phyloP scores from a whole-genome alignment of 1,140 invertebrate species.

The Ceratosolen fusciceps region DNA sequence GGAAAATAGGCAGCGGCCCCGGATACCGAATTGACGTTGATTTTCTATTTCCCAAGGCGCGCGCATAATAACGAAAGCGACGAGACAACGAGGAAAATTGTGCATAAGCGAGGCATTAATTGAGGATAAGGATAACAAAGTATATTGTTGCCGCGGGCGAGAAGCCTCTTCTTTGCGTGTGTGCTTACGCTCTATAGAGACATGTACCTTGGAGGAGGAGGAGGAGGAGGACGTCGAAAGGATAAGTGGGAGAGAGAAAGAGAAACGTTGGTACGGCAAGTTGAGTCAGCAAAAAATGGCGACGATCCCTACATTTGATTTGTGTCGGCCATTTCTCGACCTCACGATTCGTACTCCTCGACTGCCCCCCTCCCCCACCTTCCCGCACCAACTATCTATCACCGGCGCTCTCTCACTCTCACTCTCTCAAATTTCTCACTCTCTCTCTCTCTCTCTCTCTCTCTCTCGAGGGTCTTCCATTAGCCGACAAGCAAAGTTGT shows the following conservation, averaged over 20 bases:
- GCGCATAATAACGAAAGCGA: neutral
- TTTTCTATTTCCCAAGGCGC: slow-evolving; percentile 12
- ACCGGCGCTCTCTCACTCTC: neutral
- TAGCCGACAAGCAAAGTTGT: slow-evolving; percentile 8
- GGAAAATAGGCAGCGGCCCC: neutral
- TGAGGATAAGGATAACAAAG: slow-evolving; percentile 32
- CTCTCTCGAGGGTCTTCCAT: slow-evolving; percentile 11
- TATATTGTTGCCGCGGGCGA: slow-evolving; percentile 10
- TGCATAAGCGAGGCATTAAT: slow-evolving; percentile 26
- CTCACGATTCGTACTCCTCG: slow-evolving; percentile 16
- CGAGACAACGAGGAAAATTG: neutral
- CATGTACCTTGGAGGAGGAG: slow-evolving; percentile 3
- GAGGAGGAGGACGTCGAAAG: neutral
- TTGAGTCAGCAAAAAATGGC: slow-evolving; percentile 43
- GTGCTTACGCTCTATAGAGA: neutral
- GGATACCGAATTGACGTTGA: slow-evolving; percentile 3
- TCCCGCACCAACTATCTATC: slow-evolving; percentile 10
- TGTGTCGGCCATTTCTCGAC: slow-evolving; percentile 34
- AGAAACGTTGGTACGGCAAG: neutral
- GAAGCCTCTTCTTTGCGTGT: neutral
- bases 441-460: neutral
- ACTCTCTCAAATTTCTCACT: neutral
- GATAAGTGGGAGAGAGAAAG: neutral
- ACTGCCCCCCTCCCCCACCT: neutral
- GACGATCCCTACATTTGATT: slow-evolving; percentile 39